phyloP scores from a whole-genome alignment of 1,140 invertebrate genomes.

The Odontomachus brunneus region DNA sequence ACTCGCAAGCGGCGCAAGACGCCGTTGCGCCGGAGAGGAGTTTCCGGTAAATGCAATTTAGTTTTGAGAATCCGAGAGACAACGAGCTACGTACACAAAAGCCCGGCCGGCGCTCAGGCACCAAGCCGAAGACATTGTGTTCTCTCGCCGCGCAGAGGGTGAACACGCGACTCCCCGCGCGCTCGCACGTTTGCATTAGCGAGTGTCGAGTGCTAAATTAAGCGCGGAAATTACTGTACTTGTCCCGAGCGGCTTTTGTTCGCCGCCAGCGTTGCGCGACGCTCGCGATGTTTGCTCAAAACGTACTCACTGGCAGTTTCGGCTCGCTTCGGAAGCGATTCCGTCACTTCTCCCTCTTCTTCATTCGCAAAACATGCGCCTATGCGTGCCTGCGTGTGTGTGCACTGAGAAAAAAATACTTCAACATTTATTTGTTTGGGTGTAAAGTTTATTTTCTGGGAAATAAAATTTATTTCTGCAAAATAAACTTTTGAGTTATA shows the following conservation, averaged over 20 bases:
- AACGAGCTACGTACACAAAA: constrained; percentile 28
- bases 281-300: constrained; percentile 5
- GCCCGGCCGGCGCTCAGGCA: not conserved
- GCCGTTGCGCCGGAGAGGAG: constrained; percentile 33
- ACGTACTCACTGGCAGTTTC: not conserved
- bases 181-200: constrained; percentile 14
- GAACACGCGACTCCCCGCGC: not conserved
- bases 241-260: not conserved
- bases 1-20: constrained; percentile 51
- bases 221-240: constrained; percentile 26
- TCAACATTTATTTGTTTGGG: too few species aligned
- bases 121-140: constrained; percentile 25
- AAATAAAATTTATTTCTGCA: too few species aligned
- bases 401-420: too few species aligned
- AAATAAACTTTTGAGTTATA: too few species aligned
- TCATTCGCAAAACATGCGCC: too few species aligned
- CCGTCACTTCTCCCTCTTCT: not conserved
- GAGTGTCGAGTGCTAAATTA: constrained; percentile 37
- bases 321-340: not conserved
- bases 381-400: too few species aligned
- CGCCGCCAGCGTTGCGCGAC: not conserved
- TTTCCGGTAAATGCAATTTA: constrained; percentile 73
- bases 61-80: constrained; percentile 52
- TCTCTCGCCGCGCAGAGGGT: not conserved
- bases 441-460: too few species aligned